phyloP scores from a whole-genome alignment of 2,888 invertebrate species.

The Polymixis lichenea region DNA sequence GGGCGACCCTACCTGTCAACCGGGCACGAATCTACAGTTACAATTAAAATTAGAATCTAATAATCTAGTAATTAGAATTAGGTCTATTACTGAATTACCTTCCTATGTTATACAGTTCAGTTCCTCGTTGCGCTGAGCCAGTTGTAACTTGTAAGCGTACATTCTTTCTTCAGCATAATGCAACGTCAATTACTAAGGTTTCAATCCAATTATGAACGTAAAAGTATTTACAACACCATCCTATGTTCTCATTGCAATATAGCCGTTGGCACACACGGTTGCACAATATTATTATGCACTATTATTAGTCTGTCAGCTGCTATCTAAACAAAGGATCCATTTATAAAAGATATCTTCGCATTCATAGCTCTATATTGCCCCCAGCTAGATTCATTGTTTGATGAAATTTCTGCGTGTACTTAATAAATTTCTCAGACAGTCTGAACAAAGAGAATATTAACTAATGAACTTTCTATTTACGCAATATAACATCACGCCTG shows the following conservation, averaged over 20 bases:
- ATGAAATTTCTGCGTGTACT: conserved; percentile 45
- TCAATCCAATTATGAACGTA: conserved; percentile 71
- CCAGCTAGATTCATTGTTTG: conserved; percentile 53
- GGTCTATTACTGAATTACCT: not conserved
- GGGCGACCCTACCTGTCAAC: not conserved
- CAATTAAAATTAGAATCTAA: not conserved
- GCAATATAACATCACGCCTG: not conserved
- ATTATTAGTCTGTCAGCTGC: conserved; percentile 65
- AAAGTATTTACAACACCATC: conserved; percentile 66
- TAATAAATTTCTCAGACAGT: conserved; percentile 40
- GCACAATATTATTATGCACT: conserved; percentile 67
- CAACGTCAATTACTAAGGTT: conserved; percentile 67
- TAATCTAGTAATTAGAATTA: no score
- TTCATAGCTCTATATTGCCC: conserved; percentile 40
- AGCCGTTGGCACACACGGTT: conserved; percentile 54
- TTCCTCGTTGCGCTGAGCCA: conserved; percentile 17
- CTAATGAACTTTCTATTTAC: conserved; percentile 48
- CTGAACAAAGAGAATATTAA: conserved; percentile 44
- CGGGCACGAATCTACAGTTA: not conserved
- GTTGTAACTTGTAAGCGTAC: conserved; percentile 28
- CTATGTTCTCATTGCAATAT: conserved; percentile 53
- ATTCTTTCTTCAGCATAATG: conserved; percentile 55
- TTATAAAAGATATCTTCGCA: conserved; percentile 56
- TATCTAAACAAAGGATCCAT: conserved; percentile 63
- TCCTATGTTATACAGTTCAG: not conserved